Conservation (phyloP, 30 jellyfish, hydroid and myxozoan genomes). For the Clytia hemisphaerica region DNA sequence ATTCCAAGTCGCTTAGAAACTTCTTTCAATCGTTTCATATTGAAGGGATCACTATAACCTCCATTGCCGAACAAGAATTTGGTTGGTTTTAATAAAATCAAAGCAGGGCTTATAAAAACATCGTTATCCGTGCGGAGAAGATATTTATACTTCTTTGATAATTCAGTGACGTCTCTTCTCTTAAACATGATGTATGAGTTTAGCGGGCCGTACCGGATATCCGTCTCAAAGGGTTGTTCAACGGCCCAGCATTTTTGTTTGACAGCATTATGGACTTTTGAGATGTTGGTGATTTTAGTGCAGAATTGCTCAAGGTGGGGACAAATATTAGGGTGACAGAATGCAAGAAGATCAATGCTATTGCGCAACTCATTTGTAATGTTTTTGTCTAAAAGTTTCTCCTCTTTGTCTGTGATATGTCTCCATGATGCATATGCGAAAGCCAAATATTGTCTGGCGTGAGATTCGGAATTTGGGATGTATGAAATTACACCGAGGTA, state of each 20-base stretch:
- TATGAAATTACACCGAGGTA: constrained; percentile 12
- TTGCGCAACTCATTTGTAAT: background rate
- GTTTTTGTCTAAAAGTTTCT: too few relatives aligned
- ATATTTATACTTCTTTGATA: constrained; percentile 1
- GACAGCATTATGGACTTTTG: background rate
- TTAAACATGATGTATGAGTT: constrained; percentile 20
- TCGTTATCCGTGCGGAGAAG: constrained; percentile 19
- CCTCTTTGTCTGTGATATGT: too few relatives aligned
- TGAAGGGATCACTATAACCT: constrained; percentile 19
- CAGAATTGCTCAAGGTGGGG: constrained; percentile 7
- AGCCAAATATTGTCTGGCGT: background rate
- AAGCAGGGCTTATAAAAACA: constrained; percentile 25
- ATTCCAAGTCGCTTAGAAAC: background rate
- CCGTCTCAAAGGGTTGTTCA: constrained; percentile 16
- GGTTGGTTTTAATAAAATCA: constrained; percentile 14
- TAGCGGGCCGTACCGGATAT: background rate
- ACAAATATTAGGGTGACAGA: constrained; percentile 20
- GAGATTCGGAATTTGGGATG: background rate
- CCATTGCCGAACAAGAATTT: constrained; percentile 16
- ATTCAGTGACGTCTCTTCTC: background rate
- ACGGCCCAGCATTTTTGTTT: background rate
- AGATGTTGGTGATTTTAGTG: background rate
- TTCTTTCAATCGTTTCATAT: background rate
- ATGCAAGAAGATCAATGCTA: background rate
- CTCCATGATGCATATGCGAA: constrained; percentile 17